A percentile compares a stretch with the other conserved stretches of the same genome.
phyloP scores from a whole-genome alignment of 2,113 vertebrate species.

The Cyprinodon variegatus region DNA sequence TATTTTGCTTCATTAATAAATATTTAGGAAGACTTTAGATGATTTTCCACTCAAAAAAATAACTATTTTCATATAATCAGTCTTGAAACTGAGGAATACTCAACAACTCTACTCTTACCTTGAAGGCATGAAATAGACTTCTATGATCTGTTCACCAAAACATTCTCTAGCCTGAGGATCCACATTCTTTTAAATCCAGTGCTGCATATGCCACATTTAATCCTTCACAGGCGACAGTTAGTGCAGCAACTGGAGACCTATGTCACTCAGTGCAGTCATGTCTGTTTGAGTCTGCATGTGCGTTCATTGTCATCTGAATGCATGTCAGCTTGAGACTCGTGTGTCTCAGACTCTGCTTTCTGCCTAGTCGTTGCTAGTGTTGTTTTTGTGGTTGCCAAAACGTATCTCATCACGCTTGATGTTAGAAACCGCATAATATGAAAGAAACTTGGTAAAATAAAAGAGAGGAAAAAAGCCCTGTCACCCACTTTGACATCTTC shows the following conservation, averaged over 20 bases:
- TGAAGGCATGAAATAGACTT: background rate
- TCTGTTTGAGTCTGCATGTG: background rate
- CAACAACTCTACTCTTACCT: background rate
- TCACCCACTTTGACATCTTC: constrained; percentile 3
- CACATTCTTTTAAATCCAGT: background rate
- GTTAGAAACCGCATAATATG: constrained; percentile 30
- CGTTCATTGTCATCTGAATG: constrained; percentile 16
- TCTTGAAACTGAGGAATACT: background rate
- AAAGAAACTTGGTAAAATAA: constrained; percentile 17
- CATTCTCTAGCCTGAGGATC: background rate
- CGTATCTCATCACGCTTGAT: constrained; percentile 36
- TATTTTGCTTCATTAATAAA: background rate
- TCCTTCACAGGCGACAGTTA: constrained; percentile 42
- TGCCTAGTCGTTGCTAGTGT: constrained; percentile 45
- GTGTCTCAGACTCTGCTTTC: constrained; percentile 24
- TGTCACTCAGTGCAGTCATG: constrained; percentile 2
- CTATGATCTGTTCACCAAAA: background rate
- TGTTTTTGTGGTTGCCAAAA: constrained; percentile 29
- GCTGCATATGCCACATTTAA: constrained; percentile 30
- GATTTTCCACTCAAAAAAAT: background rate
- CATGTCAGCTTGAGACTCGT: background rate
- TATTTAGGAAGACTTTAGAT: background rate
- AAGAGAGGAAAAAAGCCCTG: background rate
- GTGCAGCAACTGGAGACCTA: constrained; percentile 9
- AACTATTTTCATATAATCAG: background rate